Evolutionary conservation across 2,113 vertebrate genomes (phyloP).

Genomic region (Odobenus rosmarus): DNA sequence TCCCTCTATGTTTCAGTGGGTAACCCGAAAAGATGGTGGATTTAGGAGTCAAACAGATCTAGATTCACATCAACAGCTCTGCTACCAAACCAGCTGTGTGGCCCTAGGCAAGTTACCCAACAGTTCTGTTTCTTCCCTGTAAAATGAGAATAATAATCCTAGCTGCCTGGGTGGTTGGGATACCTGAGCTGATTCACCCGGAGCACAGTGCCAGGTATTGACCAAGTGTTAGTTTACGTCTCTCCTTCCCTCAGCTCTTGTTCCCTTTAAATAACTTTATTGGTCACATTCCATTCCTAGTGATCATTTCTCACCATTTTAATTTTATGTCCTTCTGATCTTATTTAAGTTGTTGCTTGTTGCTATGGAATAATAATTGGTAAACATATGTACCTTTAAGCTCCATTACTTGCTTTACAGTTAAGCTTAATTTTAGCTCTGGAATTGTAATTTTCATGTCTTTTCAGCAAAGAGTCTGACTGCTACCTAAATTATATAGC

Average conservation of each 20-base stretch:
- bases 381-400: not conserved
- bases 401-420: not conserved
- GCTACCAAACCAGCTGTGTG: not conserved
- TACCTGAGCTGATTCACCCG: not conserved
- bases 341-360: conserved; percentile 16
- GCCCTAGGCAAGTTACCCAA: not conserved
- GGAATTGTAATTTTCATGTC: conserved; percentile 31
- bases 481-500: conserved; percentile 24
- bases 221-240: not conserved
- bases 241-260: not conserved
- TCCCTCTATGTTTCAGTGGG: not conserved
- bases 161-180: not conserved
- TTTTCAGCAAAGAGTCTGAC: conserved; percentile 31
- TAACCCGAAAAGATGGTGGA: not conserved
- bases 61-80: not conserved
- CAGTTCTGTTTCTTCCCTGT: conserved; percentile 40
- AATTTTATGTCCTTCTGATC: not conserved
- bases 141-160: not conserved
- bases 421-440: conserved; percentile 37
- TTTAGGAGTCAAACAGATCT: conserved; percentile 31
- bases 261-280: not conserved
- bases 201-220: not conserved
- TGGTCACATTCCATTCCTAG: not conserved
- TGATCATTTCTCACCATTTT: not conserved
- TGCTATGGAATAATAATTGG: not conserved